phyloP scores from a whole-genome alignment of 2,113 vertebrate genomes.

The Coptodon rendalli region DNA sequence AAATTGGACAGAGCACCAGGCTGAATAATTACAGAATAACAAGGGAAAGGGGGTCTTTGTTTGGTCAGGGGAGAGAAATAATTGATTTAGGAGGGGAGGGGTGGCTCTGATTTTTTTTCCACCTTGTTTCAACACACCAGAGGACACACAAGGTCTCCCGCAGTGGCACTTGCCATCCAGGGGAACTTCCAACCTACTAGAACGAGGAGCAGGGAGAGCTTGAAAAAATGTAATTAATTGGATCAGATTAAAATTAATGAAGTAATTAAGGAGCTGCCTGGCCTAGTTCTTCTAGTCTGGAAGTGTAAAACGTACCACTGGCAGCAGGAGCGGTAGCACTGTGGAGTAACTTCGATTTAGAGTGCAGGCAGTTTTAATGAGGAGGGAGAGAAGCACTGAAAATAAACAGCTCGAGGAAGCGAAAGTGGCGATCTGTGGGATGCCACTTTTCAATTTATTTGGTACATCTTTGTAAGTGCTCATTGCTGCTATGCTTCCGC shows the following conservation, averaged over 20 bases:
- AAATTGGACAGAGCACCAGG: constrained; percentile 40
- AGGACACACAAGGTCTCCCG: constrained; percentile 65
- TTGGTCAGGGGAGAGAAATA: constrained; percentile 58
- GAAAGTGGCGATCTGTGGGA: not conserved
- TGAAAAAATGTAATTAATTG: constrained; percentile 73
- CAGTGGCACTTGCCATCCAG: constrained; percentile 25
- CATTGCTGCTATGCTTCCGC: not conserved
- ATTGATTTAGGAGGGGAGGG: constrained; percentile 63
- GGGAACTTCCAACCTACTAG: constrained; percentile 52
- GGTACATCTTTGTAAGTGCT: not conserved
- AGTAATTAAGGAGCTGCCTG: constrained; percentile 73
- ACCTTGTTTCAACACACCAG: constrained; percentile 25
- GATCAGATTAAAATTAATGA: constrained; percentile 79
- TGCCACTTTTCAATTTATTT: not conserved
- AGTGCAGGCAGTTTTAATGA: not conserved
- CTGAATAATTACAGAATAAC: constrained; percentile 66
- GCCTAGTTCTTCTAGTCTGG: constrained; percentile 42
- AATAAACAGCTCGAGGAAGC: not conserved
- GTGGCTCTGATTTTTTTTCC: not conserved
- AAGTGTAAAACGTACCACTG: not conserved
- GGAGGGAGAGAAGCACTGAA: not conserved
- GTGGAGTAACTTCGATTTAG: not conserved
- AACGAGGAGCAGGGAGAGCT: constrained; percentile 27
- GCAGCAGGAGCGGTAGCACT: constrained; percentile 7
- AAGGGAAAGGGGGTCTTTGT: constrained; percentile 56